Evolutionary conservation across 2,888 invertebrate genomes (phyloP), one percentile per base, ranked within the genome.

Genomic region (Sthenelais limicola): DNA sequence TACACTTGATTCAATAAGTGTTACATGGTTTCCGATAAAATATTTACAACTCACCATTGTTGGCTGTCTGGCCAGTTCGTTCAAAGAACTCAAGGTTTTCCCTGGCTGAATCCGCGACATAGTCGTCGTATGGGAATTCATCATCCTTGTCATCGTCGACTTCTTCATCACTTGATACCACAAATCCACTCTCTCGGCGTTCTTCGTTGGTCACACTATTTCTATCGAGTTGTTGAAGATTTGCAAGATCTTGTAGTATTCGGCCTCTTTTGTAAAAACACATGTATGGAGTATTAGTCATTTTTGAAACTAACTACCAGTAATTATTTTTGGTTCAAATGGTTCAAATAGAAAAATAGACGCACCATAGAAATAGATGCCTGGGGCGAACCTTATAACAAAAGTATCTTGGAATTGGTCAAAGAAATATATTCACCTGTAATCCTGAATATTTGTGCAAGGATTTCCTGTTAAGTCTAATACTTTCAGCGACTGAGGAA

Each of bases 391-490:
- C n/a, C n/a, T n/a, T n/a, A n/a, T n/a, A n/a, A n/a, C n/a, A n/a
- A n/a, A n/a, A n/a, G n/a, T n/a, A n/a, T n/a, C n/a, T n/a, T n/a
- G n/a, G n/a, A n/a, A n/a, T n/a, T n/a, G n/a, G n/a, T n/a, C n/a
- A n/a, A n/a, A n/a, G n/a, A n/a, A n/a, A n/a, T n/a, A 4, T 54
- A 28, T 32, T 12, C 3, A 85, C 85, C 83, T 83, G 78, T 84
- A 80, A 68, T 81, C 80, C 51, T 79, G 77, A 33, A 78, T 73
- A 0, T 75, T 71, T 26, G 80, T 81, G 72, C 83, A 84, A 9
- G 82, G 83, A 69, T 85, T 85, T 24, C 79, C 82, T 68, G 77
- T 73, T 12, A 84, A 72, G 67, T 84, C 82, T 38, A 85, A 66
- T 32, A 85, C 82, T 12, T 83, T 79, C 38, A 85, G 68, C 33